Evolutionary conservation across 2,888 invertebrate species (phyloP), one percentile per base, ranked within the genome.

Genomic region (Melanchra persicariae): DNA sequence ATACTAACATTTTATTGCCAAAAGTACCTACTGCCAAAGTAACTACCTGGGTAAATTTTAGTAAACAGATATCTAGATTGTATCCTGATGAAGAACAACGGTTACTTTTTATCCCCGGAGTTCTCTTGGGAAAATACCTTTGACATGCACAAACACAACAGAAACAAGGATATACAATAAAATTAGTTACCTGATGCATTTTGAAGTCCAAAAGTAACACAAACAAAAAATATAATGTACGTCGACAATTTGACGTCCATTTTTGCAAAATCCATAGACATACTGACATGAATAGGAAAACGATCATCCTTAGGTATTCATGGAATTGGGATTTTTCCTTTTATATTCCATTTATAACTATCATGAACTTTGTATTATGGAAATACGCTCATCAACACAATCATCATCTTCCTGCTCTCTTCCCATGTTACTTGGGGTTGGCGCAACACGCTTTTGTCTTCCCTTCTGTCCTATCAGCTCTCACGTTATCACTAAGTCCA

Each of bases 231-330:
- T 72, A 43, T 15, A 17, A 57, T 4, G 7, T 1, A 37, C 4
- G 15, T 1, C 0, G 8, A 34, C 9, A 57, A 19, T n/a, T 37
- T 51, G 0, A 34, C 76, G 68, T 67, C 68, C 72, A 72, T 76
- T 55, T 49, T 66, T 37, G 0, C 17, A n/a, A 72, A 34, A 10
- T 0, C 26, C 26, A 19, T 15, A 51, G 22, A 34, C 43, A 17
- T 0, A 72, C 67, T 72, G 55, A 57, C 40, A 34, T 9, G n/a
- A 51, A 51, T 67, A 76, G 19, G 72, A 12, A 76, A 67, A 76
- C 49, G 57, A 12, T 9, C 9, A 49, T 49, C 24, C 8, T 51
- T 30, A 59, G 40, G 22, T 40, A 65, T 8, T 19, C 12, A 57
- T 67, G 12, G n/a, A 55, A 40, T 49, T 24, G 12, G 0, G 22